Evolutionary conservation across 1,140 invertebrate genomes (phyloP).

Genomic region (Megathymus violae): DNA sequence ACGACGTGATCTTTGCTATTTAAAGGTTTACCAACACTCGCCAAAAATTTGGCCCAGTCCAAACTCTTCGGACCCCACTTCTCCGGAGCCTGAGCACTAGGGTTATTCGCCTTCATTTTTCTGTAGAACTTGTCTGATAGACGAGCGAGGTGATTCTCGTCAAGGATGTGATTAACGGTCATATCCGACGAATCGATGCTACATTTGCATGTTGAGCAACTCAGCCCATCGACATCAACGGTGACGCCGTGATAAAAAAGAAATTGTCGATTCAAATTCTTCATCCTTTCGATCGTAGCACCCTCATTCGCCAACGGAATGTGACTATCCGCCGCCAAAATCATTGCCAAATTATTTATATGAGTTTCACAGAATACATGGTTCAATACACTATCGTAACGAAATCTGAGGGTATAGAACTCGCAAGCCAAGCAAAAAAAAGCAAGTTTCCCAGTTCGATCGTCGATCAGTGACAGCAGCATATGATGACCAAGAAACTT

Average conservation of each 20-base stretch:
- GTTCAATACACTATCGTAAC: conserved; percentile 73
- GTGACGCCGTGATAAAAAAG: conserved; percentile 57
- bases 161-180: conserved; percentile 66
- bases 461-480: conserved; percentile 68
- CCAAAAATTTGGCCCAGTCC: conserved; percentile 73
- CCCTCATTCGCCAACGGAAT: conserved; percentile 58
- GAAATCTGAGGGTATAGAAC: conserved; percentile 75
- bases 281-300: conserved; percentile 61
- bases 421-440: conserved; percentile 78
- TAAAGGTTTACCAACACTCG: conserved; percentile 66
- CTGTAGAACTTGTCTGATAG: conserved; percentile 70
- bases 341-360: conserved; percentile 67
- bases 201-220: conserved; percentile 62
- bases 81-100: conserved; percentile 61
- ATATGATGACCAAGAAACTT: conserved; percentile 72
- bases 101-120: conserved; percentile 57
- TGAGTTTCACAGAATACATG: conserved; percentile 75
- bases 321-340: conserved; percentile 69
- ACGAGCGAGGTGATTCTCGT: conserved; percentile 69
- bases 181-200: conserved; percentile 57
- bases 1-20: conserved; percentile 69
- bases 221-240: conserved; percentile 43
- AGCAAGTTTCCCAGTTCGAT: conserved; percentile 73
- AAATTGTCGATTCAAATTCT: conserved; percentile 69
- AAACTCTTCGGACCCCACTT: conserved; percentile 76